Conservation (phyloP, 92 coral and sea anemone species). For the Epizoanthus scotinus region DNA sequence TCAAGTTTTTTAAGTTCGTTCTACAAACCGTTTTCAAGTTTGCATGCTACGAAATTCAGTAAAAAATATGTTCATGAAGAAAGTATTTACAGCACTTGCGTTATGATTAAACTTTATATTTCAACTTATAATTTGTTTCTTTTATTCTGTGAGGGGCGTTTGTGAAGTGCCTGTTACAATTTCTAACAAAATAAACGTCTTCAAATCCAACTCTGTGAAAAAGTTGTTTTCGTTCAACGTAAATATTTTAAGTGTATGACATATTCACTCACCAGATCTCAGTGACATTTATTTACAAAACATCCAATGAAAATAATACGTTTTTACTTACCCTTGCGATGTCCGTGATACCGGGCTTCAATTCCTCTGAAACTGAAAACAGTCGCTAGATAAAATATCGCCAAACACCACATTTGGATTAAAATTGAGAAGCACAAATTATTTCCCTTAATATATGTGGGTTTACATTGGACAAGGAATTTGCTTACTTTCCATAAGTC, state of each 20-base stretch:
- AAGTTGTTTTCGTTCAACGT: neutral
- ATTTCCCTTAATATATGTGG: neutral
- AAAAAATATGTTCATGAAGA: too few relatives aligned
- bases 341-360: neutral
- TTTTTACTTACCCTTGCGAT: slow-evolving; percentile 12
- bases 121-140: too few relatives aligned
- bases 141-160: too few relatives aligned
- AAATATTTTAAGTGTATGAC: slow-evolving; percentile 1
- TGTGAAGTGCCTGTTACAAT: too few relatives aligned
- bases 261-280: neutral
- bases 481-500: slow-evolving; percentile 2
- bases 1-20: too few relatives aligned
- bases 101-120: too few relatives aligned
- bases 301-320: neutral
- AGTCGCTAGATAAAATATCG: neutral
- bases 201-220: too few relatives aligned
- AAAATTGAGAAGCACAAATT: neutral
- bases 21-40: too few relatives aligned
- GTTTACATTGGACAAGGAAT: neutral
- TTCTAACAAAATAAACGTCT: too few relatives aligned
- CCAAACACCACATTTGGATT: slow-evolving; percentile 27
- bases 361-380: neutral
- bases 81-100: too few relatives aligned
- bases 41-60: too few relatives aligned
- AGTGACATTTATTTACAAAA: slow-evolving; percentile 11